Conservation (phyloP, 2,113 vertebrate genomes). For the Brachypteracias leptosomus region DNA sequence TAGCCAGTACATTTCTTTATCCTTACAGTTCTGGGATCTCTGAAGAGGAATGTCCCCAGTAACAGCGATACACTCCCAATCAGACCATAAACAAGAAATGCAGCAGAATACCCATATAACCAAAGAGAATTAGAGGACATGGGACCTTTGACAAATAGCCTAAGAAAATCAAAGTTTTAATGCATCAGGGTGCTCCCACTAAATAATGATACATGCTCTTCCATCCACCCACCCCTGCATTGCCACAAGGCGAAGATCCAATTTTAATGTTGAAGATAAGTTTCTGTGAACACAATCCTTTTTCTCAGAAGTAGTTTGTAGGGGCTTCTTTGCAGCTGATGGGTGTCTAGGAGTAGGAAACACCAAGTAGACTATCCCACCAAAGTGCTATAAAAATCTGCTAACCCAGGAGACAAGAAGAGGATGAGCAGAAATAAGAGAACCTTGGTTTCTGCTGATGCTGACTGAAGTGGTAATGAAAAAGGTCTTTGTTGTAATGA, state of each 20-base stretch:
- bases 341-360: neutral
- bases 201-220: neutral
- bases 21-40: neutral
- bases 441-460: neutral
- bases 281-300: neutral
- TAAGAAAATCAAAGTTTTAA: conserved; percentile 58
- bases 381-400: neutral
- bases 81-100: neutral
- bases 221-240: neutral
- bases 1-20: neutral
- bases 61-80: neutral
- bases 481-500: neutral
- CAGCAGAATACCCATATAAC: neutral
- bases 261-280: neutral
- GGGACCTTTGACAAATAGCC: conserved; percentile 33
- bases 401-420: neutral
- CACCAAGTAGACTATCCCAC: neutral
- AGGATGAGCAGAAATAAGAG: neutral
- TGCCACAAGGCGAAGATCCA: neutral
- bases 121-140: neutral
- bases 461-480: neutral
- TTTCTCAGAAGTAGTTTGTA: neutral
- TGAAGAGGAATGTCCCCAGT: neutral
- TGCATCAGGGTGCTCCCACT: neutral
- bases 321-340: neutral